Evolutionary conservation across 2,888 invertebrate species (phyloP), one percentile per base, ranked within the genome.

Genomic region (Eilema griseolum): DNA sequence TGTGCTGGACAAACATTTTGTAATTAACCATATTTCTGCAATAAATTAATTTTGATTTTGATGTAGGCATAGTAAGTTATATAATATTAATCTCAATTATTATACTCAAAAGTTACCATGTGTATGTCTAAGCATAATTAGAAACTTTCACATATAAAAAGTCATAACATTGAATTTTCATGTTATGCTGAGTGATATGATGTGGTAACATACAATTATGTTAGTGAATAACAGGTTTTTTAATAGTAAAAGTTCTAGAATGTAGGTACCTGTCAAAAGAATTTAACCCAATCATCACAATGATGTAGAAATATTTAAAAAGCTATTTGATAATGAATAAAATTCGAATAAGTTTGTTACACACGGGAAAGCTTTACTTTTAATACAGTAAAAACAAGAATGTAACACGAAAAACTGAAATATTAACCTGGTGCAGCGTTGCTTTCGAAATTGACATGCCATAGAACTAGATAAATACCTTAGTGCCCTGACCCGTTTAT

Each of bases 401-500:
- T 20, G 0, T 7, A 65, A 52, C 26, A n/a, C 20, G 28, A 64
- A 26, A 4, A 23, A 26, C 7, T 23, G 10, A 63, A 68, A 72
- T 20, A 41, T 31, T 11, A 57, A 71, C 66, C 28, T 52, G 0
- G 46, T 14, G 37, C 61, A 85, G 80, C 89, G 88, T 92, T 90
- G 86, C 89, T 84, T 61, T 65, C 61, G 24, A n/a, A n/a, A 26
- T 23, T 41, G 63, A 80, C 80, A 77, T 71, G 69, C 57, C 52
- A 72, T 81, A 79, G 74, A 79, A 78, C 72, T 33, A 61, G 33
- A 67, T 65, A 87, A 90, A 86, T 90, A 96, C 96, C 95, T 94
- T 61, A 96, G 88, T 8, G 96, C 96, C 76, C 96, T 91, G 31
- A 96, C 96, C 83, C 96, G 93, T 78, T 96, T 96, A 82, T 96